A percentile compares a stretch with the other conserved stretches of the same genome.
These are phyloP conservation scores for Glaucomys volans DNA, from an alignment of 2,113 vertebrate genomes.

Conservation along the genomic window DNA sequence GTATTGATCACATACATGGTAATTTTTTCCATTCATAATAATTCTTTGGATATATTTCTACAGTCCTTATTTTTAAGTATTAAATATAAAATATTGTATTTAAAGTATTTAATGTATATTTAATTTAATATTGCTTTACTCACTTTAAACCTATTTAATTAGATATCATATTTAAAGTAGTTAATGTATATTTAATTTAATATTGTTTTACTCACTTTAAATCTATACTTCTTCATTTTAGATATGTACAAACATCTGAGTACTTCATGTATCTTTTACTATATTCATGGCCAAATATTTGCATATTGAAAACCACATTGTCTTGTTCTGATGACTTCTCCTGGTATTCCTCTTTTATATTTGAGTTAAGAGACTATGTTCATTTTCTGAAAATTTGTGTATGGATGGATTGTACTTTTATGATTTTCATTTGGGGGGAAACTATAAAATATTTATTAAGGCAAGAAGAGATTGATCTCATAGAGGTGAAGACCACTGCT, in stretches of 20 bases:
- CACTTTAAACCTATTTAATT: neutral
- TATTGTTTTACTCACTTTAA: neutral
- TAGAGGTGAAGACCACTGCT: neutral
- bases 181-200: neutral
- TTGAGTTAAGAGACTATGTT: neutral
- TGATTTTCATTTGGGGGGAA: neutral
- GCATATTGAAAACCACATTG: neutral
- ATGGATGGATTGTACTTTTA: neutral
- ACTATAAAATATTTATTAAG: conserved; percentile 12
- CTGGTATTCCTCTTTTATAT: neutral
- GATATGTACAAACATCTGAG: neutral
- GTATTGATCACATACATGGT: neutral
- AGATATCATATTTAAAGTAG: too few relatives aligned
- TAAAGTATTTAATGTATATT: neutral
- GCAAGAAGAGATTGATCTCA: neutral
- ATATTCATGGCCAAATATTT: neutral
- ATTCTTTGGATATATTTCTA: conserved; percentile 10
- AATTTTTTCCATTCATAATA: neutral
- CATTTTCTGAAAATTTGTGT: neutral
- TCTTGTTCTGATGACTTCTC: neutral
- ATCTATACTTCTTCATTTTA: neutral
- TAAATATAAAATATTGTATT: neutral
- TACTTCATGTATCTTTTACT: neutral
- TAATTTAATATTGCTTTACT: neutral
- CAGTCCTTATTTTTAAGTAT: neutral